A percentile compares a stretch with the other conserved stretches of the same genome.
These are phyloP conservation scores for Triops longicaudatus DNA, from an alignment of 1,140 invertebrate genomes.

Conservation along the genomic window DNA sequence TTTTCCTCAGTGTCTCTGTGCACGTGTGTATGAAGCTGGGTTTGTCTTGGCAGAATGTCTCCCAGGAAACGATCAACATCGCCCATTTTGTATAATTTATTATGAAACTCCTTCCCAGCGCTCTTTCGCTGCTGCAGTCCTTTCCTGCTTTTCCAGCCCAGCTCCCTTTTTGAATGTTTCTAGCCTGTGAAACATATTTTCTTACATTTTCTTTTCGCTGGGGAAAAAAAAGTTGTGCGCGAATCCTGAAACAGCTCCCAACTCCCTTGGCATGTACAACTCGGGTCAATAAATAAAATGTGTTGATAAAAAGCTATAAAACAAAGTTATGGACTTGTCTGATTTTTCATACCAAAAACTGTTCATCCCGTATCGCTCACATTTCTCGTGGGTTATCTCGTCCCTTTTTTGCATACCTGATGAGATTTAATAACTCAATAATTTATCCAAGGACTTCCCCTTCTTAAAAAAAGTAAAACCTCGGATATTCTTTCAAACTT, in stretches of 20 bases:
- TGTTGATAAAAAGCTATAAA: constrained; percentile 7
- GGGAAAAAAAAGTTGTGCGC: background rate
- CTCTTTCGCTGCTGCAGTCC: background rate
- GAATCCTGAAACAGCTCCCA: background rate
- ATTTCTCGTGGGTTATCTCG: background rate
- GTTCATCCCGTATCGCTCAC: background rate
- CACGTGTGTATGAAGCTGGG: background rate
- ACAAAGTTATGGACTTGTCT: background rate
- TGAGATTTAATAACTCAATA: constrained; percentile 13
- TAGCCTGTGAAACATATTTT: background rate
- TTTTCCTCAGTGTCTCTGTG: background rate
- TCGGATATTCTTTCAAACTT: background rate
- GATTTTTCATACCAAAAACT: background rate
- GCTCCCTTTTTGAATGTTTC: background rate
- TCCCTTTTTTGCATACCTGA: background rate
- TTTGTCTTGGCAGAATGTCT: background rate
- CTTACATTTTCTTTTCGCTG: background rate
- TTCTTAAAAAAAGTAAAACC: background rate
- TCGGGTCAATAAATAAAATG: constrained; percentile 9
- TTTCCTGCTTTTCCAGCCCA: background rate
- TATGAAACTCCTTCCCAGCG: background rate
- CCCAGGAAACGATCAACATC: background rate
- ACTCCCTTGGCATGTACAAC: constrained; percentile 6
- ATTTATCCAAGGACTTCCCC: background rate
- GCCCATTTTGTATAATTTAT: constrained; percentile 9